Evolutionary conservation across 1,140 invertebrate species (phyloP).

Genomic region (Drosophila ananassae): DNA sequence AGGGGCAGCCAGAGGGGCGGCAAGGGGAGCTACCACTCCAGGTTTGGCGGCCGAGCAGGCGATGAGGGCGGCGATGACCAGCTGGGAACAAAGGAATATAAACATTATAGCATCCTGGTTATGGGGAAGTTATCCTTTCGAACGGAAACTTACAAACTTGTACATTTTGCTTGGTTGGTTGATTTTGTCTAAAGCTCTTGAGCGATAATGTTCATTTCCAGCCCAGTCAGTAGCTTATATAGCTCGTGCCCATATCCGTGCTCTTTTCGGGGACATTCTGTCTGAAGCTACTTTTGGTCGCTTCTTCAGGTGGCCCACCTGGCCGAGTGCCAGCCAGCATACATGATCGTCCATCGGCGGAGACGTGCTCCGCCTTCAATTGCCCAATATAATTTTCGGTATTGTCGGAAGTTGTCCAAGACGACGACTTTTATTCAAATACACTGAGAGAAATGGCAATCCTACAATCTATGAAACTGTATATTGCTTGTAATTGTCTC

Average conservation of each 20-base stretch:
- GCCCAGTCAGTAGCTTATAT: conserved; percentile 55
- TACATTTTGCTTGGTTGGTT: conserved; percentile 69
- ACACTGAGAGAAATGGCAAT: not conserved
- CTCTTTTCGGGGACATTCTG: conserved; percentile 49
- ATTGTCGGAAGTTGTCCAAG: conserved; percentile 57
- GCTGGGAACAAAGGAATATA: conserved; percentile 22
- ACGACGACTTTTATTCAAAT: not conserved
- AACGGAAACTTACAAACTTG: conserved; percentile 73
- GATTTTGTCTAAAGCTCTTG: conserved; percentile 39
- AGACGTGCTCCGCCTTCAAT: conserved; percentile 57
- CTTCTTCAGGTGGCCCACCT: conserved; percentile 40
- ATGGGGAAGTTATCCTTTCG: not conserved
- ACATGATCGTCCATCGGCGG: conserved; percentile 27
- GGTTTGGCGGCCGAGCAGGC: conserved; percentile 70
- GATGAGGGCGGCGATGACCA: conserved; percentile 67
- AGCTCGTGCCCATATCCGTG: conserved; percentile 48
- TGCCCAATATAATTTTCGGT: conserved; percentile 16
- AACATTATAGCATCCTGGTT: not conserved
- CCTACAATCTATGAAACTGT: too few relatives aligned
- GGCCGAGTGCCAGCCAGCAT: conserved; percentile 41
- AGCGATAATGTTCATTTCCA: conserved; percentile 53
- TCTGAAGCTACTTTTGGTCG: conserved; percentile 37
- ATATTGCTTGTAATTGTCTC: not conserved
- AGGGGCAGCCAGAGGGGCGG: conserved; percentile 66
- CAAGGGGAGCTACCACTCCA: conserved; percentile 64